Conservation (phyloP, 2,797 vertebrate species). For the Gymnocypris eckloni region DNA sequence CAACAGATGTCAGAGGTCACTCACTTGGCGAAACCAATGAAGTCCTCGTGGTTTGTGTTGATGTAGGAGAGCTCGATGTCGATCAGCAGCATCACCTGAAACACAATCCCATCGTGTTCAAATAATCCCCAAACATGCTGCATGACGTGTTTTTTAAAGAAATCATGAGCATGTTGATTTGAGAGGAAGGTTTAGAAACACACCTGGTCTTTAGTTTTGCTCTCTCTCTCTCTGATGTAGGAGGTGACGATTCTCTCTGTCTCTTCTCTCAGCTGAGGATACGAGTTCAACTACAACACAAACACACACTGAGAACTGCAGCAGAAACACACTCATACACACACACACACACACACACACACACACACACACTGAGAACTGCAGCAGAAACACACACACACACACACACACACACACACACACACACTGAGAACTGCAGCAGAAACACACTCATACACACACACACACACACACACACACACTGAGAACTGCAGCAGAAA, state of each 20-base stretch:
- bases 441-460: too few relatives aligned
- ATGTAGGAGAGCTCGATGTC: slow-evolving; percentile 98
- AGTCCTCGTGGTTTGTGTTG: slow-evolving; percentile 99
- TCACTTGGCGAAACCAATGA: slow-evolving; percentile 98
- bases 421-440: too few relatives aligned
- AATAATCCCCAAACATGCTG: background rate
- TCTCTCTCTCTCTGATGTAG: slow-evolving; percentile 15
- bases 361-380: background rate
- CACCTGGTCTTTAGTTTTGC: slow-evolving; percentile 12
- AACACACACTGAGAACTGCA: background rate
- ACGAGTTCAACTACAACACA: slow-evolving; percentile 32
- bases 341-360: background rate
- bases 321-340: too few relatives aligned
- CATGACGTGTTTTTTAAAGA: background rate
- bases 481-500: too few relatives aligned
- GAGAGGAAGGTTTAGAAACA: background rate
- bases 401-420: too few relatives aligned
- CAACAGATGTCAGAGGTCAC: slow-evolving; percentile 57
- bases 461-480: too few relatives aligned
- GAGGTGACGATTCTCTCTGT: slow-evolving; percentile 36
- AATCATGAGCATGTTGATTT: background rate
- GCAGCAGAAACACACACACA: too few relatives aligned
- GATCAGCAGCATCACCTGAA: slow-evolving; percentile 92
- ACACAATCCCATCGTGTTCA: slow-evolving; percentile 82
- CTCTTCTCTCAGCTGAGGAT: slow-evolving; percentile 35